Conservation (phyloP, 2,888 invertebrate genomes). For the Podabrus alpinus region DNA sequence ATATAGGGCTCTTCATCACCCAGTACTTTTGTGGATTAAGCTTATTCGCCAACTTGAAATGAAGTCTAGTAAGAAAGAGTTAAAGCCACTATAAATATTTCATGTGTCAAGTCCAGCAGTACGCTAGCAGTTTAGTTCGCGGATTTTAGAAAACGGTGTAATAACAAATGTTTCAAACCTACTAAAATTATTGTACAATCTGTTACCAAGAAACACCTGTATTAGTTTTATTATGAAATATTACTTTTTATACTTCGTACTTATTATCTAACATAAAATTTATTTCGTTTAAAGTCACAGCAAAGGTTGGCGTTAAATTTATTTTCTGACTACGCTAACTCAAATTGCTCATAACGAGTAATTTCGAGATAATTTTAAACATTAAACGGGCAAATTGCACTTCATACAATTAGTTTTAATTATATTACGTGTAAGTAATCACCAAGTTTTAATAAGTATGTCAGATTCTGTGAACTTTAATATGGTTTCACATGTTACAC, state of each 20-base stretch:
- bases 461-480: background rate
- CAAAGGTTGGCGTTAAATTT: background rate
- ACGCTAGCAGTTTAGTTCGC: conserved; percentile 43
- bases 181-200: conserved; percentile 21
- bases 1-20: conserved; percentile 47
- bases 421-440: background rate
- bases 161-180: conserved; percentile 17
- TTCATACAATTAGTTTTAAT: background rate
- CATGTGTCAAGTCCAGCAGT: conserved; percentile 48
- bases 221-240: conserved; percentile 4
- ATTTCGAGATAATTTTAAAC: background rate
- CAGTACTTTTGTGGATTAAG: conserved; percentile 49
- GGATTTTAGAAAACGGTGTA: conserved; percentile 20
- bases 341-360: background rate
- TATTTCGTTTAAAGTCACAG: background rate
- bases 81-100: conserved; percentile 49
- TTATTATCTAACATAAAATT: background rate
- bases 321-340: background rate
- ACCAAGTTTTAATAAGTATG: background rate
- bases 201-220: conserved; percentile 20
- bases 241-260: background rate
- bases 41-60: conserved; percentile 48
- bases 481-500: background rate
- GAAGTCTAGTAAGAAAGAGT: conserved; percentile 47
- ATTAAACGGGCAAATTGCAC: background rate